A percentile compares a stretch with the other conserved stretches of the same genome.
Evolutionary conservation across 2,113 vertebrate genomes (phyloP).

Genomic region (Tautogolabrus adspersus): DNA sequence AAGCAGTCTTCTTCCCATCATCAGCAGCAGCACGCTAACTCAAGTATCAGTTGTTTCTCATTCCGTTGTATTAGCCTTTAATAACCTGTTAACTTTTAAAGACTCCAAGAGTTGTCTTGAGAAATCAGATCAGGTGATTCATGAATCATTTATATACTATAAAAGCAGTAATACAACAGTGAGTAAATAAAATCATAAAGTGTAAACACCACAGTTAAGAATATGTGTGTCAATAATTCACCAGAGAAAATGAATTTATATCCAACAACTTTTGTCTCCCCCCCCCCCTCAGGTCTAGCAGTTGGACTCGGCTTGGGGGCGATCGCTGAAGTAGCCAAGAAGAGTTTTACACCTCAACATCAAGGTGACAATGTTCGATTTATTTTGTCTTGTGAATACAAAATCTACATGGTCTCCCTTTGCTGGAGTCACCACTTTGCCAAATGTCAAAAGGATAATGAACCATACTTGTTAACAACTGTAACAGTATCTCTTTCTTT

Average conservation of each 20-base stretch:
- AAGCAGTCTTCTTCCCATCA: not conserved
- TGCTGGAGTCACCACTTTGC: too few relatives aligned
- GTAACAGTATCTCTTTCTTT: too few relatives aligned
- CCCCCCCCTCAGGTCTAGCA: slow-evolving; percentile 85
- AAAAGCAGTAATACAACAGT: too few relatives aligned
- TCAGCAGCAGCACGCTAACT: not conserved
- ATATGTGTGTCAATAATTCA: too few relatives aligned
- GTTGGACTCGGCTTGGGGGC: slow-evolving; percentile 93
- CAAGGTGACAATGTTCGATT: slow-evolving; percentile 35
- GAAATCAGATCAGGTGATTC: not conserved
- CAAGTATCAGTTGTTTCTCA: not conserved
- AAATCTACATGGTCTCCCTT: too few relatives aligned
- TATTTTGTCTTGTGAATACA: too few relatives aligned
- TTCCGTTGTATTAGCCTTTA: not conserved
- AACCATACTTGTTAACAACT: too few relatives aligned
- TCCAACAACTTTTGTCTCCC: not conserved
- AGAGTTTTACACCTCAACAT: slow-evolving; percentile 86
- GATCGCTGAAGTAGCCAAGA: slow-evolving; percentile 92
- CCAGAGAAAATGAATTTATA: too few relatives aligned
- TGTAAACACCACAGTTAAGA: too few relatives aligned
- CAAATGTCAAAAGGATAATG: too few relatives aligned
- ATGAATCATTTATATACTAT: too few relatives aligned
- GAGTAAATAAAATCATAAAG: too few relatives aligned
- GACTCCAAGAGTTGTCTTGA: not conserved
- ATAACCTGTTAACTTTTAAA: not conserved